phyloP scores from a whole-genome alignment of 2,113 vertebrate species.

The Podiceps cristatus region DNA sequence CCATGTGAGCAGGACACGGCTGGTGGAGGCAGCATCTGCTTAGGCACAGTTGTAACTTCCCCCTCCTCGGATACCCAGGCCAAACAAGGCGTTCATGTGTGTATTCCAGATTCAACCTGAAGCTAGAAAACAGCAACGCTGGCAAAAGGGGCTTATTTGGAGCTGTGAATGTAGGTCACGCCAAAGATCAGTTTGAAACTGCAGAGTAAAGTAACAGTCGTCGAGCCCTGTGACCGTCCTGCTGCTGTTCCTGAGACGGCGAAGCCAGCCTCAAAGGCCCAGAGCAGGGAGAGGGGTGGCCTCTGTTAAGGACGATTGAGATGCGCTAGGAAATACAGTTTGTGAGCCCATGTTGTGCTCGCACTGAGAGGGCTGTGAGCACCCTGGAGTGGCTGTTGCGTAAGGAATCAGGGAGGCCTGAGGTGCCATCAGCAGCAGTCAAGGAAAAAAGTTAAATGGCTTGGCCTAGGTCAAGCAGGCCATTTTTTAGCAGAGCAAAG shows the following conservation, averaged over 20 bases:
- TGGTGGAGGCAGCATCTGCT: background rate
- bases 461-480: background rate
- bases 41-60: accelerated
- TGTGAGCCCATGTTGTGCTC: background rate
- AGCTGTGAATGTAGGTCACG: constrained; percentile 57
- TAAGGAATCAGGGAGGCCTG: background rate
- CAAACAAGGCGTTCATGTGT: background rate
- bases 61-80: background rate
- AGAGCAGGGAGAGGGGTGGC: background rate
- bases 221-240: background rate
- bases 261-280: background rate
- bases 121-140: background rate
- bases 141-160: constrained; percentile 48
- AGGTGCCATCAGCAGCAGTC: background rate
- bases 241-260: background rate
- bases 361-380: background rate
- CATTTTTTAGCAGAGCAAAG: background rate
- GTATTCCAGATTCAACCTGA: background rate
- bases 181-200: constrained; percentile 34
- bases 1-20: background rate
- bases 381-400: background rate
- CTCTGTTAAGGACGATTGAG: background rate
- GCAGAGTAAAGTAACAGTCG: background rate
- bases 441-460: background rate
- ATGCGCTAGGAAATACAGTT: background rate